A percentile compares a stretch with the other conserved stretches of the same genome.
Conservation (phyloP, 1,140 invertebrate genomes). For the Philotrypesis tridentata region DNA sequence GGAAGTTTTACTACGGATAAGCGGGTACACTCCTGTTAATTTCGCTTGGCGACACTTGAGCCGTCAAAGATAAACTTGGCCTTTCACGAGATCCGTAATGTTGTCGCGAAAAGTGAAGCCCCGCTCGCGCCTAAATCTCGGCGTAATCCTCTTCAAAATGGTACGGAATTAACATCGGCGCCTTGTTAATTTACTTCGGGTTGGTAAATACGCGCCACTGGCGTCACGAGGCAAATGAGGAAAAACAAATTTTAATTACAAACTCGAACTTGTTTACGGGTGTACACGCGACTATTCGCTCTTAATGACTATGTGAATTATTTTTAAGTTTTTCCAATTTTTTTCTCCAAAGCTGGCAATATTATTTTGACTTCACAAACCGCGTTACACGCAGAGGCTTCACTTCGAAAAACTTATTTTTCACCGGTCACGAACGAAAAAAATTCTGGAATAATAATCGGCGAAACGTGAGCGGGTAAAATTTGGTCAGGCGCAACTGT, state of each 20-base stretch:
- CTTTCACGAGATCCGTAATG: conserved; percentile 10
- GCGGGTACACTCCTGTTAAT: conserved; percentile 21
- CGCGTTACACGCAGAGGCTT: neutral
- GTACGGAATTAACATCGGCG: conserved; percentile 63
- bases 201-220: neutral
- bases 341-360: neutral
- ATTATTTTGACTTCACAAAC: neutral
- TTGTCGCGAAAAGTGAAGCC: conserved; percentile 27
- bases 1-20: neutral
- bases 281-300: too few relatives aligned
- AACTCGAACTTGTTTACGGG: neutral
- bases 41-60: conserved; percentile 22
- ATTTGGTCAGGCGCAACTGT: neutral
- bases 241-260: neutral
- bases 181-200: conserved; percentile 56
- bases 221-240: neutral
- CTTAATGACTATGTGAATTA: too few relatives aligned
- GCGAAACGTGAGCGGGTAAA: neutral
- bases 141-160: conserved; percentile 64
- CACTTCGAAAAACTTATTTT: neutral
- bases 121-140: neutral
- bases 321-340: neutral
- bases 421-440: neutral
- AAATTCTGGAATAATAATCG: neutral
- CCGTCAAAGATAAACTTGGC: conserved; percentile 30